Percentiles rank a stretch among this genome's conserved stretches.
Conservation (phyloP, 2,888 invertebrate species). For the Germaria angustata region DNA sequence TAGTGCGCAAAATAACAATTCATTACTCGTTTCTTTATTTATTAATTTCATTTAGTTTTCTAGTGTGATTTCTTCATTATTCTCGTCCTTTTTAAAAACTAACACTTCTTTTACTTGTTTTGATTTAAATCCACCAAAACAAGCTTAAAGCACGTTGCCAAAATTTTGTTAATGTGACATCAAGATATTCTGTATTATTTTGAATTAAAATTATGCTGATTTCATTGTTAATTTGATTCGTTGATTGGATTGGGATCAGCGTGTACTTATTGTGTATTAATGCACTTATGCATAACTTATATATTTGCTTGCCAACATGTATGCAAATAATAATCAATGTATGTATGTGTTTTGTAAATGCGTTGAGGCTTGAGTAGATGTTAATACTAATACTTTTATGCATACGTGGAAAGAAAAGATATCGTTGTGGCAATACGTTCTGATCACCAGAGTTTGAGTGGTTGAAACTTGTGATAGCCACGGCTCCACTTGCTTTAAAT, state of each 20-base stretch:
- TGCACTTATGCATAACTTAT: conserved; percentile 30
- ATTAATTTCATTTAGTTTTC: no score
- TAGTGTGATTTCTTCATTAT: no score
- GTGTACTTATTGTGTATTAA: background rate
- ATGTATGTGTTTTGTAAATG: background rate
- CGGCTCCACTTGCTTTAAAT: no score
- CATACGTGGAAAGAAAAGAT: no score
- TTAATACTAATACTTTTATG: no score
- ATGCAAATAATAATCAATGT: background rate
- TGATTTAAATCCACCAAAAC: background rate
- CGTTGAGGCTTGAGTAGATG: background rate
- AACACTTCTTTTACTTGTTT: background rate
- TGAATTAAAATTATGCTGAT: background rate
- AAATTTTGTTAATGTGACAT: background rate
- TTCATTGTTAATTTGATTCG: background rate
- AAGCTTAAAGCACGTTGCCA: background rate
- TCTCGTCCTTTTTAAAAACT: no score
- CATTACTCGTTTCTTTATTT: no score
- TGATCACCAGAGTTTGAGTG: no score
- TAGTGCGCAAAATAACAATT: no score
- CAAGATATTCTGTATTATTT: background rate
- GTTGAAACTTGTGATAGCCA: no score
- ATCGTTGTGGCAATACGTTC: no score
- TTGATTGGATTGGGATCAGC: background rate
- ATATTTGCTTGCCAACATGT: background rate